phyloP scores from a whole-genome alignment of 2,888 invertebrate species.

The Eumerus sabulonum region DNA sequence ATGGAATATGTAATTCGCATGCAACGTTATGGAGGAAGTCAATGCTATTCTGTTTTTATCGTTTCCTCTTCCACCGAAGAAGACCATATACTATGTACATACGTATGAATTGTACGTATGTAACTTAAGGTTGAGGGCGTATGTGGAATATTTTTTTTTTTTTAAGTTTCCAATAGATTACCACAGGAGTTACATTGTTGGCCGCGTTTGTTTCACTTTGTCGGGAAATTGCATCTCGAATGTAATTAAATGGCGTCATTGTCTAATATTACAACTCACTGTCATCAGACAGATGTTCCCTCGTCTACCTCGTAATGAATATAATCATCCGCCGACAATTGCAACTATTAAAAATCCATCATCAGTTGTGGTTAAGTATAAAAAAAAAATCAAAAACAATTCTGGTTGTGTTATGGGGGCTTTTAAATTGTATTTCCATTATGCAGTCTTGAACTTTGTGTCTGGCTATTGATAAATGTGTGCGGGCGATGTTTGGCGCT shows the following conservation, averaged over 20 bases:
- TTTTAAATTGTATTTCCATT: too few relatives aligned
- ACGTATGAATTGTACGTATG: constrained; percentile 36
- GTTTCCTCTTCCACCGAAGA: constrained; percentile 8
- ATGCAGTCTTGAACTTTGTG: constrained; percentile 64
- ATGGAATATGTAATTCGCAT: constrained; percentile 61
- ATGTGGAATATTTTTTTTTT: constrained; percentile 57
- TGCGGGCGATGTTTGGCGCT: constrained; percentile 10
- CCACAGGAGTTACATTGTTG: not conserved
- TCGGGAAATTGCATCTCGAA: not conserved
- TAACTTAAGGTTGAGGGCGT: constrained; percentile 36
- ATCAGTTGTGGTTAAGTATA: constrained; percentile 32
- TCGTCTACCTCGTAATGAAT: constrained; percentile 34
- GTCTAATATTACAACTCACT: constrained; percentile 52
- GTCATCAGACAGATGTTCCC: constrained; percentile 51
- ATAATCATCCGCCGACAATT: constrained; percentile 45
- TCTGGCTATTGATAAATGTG: constrained; percentile 47
- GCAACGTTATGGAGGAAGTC: constrained; percentile 54
- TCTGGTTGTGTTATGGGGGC: constrained; percentile 33
- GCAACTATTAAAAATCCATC: constrained; percentile 65
- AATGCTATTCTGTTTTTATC: constrained; percentile 3
- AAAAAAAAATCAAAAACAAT: not conserved
- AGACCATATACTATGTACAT: constrained; percentile 11
- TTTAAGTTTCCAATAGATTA: constrained; percentile 2
- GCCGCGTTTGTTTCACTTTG: not conserved
- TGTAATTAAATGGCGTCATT: constrained; percentile 28